Evolutionary conservation across 2,888 invertebrate species (phyloP).

Genomic region (Encarsia formosa): DNA sequence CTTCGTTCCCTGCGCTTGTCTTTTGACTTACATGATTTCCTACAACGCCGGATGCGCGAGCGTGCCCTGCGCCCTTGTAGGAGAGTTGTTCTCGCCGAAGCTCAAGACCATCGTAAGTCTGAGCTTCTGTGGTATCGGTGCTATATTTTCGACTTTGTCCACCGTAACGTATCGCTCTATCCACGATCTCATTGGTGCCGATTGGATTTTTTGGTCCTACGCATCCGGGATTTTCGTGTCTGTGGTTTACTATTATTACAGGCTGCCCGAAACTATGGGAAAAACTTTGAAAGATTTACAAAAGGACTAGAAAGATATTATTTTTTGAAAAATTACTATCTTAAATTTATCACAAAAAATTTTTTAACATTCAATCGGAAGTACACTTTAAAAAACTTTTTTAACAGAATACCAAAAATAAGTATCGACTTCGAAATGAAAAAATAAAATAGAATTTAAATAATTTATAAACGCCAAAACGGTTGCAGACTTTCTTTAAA

Average conservation of each 20-base stretch:
- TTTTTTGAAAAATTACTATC: too few species aligned
- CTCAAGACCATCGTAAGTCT: constrained; percentile 42
- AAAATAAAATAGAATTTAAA: too few species aligned
- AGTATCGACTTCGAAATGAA: too few species aligned
- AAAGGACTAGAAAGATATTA: background rate
- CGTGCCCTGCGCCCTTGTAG: constrained; percentile 39
- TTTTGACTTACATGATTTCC: constrained; percentile 36
- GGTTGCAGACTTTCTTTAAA: too few species aligned
- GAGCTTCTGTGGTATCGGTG: constrained; percentile 32
- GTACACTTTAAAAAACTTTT: too few species aligned
- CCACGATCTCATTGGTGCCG: constrained; percentile 38
- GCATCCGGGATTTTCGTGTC: constrained; percentile 32
- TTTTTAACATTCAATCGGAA: too few species aligned
- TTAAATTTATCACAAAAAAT: too few species aligned
- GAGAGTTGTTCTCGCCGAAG: constrained; percentile 44
- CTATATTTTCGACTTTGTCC: constrained; percentile 37
- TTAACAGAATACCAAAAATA: too few species aligned
- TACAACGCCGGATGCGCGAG: constrained; percentile 37
- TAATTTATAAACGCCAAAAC: too few species aligned
- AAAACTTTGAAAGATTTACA: constrained; percentile 43
- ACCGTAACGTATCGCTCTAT: constrained; percentile 41
- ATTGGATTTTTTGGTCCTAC: constrained; percentile 42
- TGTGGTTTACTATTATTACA: constrained; percentile 37
- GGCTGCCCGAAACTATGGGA: constrained; percentile 42
- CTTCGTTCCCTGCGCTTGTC: constrained; percentile 39